Conservation (phyloP, 2,113 vertebrate genomes). For the Ondatra zibethicus region DNA sequence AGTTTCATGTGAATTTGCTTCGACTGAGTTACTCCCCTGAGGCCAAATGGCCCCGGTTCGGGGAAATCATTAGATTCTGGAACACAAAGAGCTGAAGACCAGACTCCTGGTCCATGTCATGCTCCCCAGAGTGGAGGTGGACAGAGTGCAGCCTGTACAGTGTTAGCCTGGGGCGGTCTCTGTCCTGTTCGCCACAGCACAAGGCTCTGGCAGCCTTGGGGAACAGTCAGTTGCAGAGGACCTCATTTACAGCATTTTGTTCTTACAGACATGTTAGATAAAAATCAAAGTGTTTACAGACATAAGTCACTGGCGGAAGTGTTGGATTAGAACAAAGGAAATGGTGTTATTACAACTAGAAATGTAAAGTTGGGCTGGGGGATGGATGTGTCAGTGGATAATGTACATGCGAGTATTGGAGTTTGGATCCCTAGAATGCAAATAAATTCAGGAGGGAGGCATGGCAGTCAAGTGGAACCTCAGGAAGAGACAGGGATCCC, state of each 20-base stretch:
- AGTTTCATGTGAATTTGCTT: constrained; percentile 32
- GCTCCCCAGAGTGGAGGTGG: background rate
- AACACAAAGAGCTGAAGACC: background rate
- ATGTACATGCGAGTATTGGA: background rate
- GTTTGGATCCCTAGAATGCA: background rate
- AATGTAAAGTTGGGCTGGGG: background rate
- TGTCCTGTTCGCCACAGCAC: background rate
- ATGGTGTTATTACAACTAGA: background rate
- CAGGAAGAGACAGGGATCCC: no score
- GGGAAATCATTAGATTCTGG: constrained; percentile 34
- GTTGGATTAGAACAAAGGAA: constrained; percentile 7
- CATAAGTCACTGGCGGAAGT: background rate
- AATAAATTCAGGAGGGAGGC: no score
- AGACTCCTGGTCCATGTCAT: background rate
- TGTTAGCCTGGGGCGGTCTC: background rate
- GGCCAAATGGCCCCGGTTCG: background rate
- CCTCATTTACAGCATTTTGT: background rate
- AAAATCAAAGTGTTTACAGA: constrained; percentile 24
- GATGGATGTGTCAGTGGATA: background rate
- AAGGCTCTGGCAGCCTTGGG: background rate
- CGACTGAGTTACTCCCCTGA: background rate
- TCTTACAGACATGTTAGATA: constrained; percentile 7
- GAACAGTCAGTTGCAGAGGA: background rate
- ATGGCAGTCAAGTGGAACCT: background rate
- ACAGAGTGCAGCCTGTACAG: background rate